These are phyloP conservation scores for Zaprionus inermis DNA, from an alignment of 1,140 invertebrate species.

Conservation along the genomic window DNA sequence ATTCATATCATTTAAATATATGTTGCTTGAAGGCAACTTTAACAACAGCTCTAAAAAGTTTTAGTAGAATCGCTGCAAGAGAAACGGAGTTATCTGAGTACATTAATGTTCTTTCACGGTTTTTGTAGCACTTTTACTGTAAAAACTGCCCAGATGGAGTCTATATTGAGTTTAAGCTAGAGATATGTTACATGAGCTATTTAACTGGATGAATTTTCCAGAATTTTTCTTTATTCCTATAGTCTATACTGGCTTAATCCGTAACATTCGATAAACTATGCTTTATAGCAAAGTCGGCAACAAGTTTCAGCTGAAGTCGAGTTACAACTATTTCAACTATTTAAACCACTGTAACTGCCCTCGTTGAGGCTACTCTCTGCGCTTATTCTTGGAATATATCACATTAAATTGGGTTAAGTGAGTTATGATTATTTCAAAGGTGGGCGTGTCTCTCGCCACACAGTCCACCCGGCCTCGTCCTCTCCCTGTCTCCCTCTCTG, in stretches of 20 bases:
- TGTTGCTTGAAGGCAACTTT: too few relatives aligned
- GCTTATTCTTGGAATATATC: slow-evolving; percentile 22
- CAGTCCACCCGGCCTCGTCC: not conserved
- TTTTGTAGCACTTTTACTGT: not conserved
- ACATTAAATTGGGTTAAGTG: slow-evolving; percentile 73
- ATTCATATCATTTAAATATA: too few relatives aligned
- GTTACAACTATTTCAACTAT: not conserved
- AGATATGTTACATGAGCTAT: not conserved
- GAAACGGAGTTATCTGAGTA: not conserved
- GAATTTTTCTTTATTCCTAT: not conserved
- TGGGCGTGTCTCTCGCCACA: slow-evolving; percentile 11
- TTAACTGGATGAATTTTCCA: not conserved
- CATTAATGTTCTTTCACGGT: too few relatives aligned
- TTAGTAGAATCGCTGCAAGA: not conserved
- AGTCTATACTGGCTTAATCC: not conserved
- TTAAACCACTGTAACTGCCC: not conserved
- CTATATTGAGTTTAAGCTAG: not conserved
- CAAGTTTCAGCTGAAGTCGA: not conserved
- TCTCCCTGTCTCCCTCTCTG: not conserved
- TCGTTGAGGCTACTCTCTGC: slow-evolving; percentile 6
- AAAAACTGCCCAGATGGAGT: fast-evolving
- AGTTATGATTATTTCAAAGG: slow-evolving; percentile 73
- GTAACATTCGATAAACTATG: too few relatives aligned
- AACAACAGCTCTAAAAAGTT: not conserved
- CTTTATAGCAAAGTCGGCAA: not conserved